Evolutionary conservation across 2,797 vertebrate genomes (phyloP), one percentile per base, ranked within the genome.

Genomic region (Cynodonichthys magdalenae): DNA sequence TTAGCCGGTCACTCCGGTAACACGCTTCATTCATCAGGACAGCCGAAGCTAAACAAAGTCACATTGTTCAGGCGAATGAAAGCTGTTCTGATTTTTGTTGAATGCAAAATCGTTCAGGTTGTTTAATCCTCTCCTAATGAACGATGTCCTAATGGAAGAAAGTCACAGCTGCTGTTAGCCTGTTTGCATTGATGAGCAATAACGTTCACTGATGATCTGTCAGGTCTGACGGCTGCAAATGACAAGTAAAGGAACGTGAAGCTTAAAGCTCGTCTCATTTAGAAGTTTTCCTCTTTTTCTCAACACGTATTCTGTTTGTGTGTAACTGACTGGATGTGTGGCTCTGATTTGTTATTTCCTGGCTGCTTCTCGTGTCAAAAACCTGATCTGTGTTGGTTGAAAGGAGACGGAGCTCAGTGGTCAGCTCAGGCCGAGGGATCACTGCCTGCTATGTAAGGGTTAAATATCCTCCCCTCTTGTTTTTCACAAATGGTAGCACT

Each of bases 381-480:
- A 64, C 17, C 9, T 29, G 60, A 61, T 73, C 58, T 71, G 46
- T 70, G 49, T 45, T 65, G 62, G 68, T 64, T 60, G 51, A 73
- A 61, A 61, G 14, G 52, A 69, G 45, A 18, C 19, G 7, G 31
- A 60, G 18, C 50, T 67, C 69, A 47, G 76, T 66, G 76, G 59
- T 52, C 63, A 50, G 9, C 10, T 36, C 31, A 39, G 63, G 69
- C 67, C 31, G 63, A 8, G 6, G 63, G 71, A 79, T 75, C 69
- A 53, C 55, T 1, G 49, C 53, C 73, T 71, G 75, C 66, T 84
- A 87, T 53, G 61, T 70, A 89, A 86, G 89, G 85, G 84, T 90
- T 89, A 89, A 91, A 85, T 83, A 86, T 79, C 81, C 79, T 77
- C 77, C 76, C 81, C 79, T 77, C 77, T 85, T 82, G 77, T 87